Evolutionary conservation across 2,888 invertebrate genomes (phyloP), one percentile per base, ranked within the genome.

Genomic region (Pocota personata): DNA sequence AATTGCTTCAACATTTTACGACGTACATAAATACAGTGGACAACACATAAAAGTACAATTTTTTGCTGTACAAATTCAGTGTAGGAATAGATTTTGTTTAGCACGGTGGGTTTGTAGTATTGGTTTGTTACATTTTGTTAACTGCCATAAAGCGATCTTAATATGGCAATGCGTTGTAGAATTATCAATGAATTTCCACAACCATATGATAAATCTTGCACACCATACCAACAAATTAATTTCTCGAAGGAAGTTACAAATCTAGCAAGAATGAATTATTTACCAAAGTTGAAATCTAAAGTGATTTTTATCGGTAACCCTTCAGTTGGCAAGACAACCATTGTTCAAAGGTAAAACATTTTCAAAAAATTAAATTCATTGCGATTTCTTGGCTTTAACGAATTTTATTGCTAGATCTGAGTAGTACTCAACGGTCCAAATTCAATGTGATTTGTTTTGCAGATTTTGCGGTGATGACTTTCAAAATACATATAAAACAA

Each of bases 231-330:
- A 30, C 93, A 93, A 82, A 90, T 90, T 76, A 94, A 95, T 89
- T 95, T 95, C 67, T 89, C 90, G 0, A 87, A 89, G 1, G 89
- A 88, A 57, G 76, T 90, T 10, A 88, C 89, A n/a, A 89, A 89
- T 64, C 72, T 71, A 1, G 21, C 50, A 24, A 89, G 89, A 27
- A 60, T 89, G 83, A 89, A 89, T 37, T 19, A 87, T 64, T 87
- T 86, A 93, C 66, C 82, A 4, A 86, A 82, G n/a, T 91, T 95
- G 89, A 94, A 95, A 82, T 94, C 94, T 78, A 97, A 96, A 93
- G 94, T 95, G 43, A 95, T 96, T 82, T 93, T 96, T 84, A 94
- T 96, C 71, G 96, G 96, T 21, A 96, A 96, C 92, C 95, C 96
- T 40, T 94, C 95, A 12, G 96, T 96, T 57, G 96, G 96, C 24